These are phyloP conservation scores for Diorhabda carinulata DNA, from an alignment of 1,140 invertebrate genomes.

Conservation along the genomic window DNA sequence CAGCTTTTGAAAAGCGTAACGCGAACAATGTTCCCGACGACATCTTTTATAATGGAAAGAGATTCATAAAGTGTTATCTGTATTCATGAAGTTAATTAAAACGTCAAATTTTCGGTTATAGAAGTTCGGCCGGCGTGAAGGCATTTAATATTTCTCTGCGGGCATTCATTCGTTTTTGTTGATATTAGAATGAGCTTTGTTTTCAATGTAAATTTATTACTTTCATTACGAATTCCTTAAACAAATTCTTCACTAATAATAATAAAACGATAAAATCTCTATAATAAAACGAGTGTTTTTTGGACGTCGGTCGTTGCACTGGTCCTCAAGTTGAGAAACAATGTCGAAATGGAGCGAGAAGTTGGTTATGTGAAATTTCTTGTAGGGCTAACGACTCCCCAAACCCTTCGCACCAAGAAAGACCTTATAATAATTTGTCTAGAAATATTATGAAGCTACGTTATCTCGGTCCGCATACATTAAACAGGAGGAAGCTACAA, in stretches of 20 bases:
- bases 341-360: too few species aligned
- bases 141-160: slow-evolving; percentile 18
- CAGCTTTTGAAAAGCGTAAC: slow-evolving; percentile 3
- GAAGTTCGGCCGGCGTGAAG: slow-evolving; percentile 12
- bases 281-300: too few species aligned
- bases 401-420: too few species aligned
- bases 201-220: slow-evolving; percentile 9
- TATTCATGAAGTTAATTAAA: slow-evolving; percentile 22
- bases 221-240: background rate
- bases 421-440: background rate
- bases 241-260: background rate
- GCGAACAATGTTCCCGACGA: slow-evolving; percentile 12
- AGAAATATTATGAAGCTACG: background rate
- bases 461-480: background rate
- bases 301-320: too few species aligned
- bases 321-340: too few species aligned
- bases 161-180: slow-evolving; percentile 12
- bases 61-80: slow-evolving; percentile 21
- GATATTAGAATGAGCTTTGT: slow-evolving; percentile 8
- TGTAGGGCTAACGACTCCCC: too few species aligned
- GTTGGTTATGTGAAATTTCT: too few species aligned
- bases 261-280: too few species aligned
- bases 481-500: background rate
- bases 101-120: slow-evolving; percentile 18
- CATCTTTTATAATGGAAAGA: slow-evolving; percentile 12